Evolutionary conservation across 92 coral and sea anemone genomes (phyloP), one percentile per base, ranked within the genome.

Genomic region (Epizoanthus ramosus): DNA sequence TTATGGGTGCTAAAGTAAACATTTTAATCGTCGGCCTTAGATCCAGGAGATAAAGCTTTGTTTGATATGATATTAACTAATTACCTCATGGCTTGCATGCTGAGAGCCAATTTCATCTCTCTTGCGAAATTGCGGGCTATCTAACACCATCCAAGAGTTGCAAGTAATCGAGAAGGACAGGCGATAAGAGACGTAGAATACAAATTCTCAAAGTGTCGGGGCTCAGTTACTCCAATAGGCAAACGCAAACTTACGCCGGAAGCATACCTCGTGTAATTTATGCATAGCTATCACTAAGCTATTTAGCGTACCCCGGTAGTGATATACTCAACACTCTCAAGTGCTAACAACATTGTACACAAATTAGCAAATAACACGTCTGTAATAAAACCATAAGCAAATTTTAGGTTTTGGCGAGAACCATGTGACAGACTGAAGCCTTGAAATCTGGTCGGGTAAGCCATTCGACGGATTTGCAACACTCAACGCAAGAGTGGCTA

Each of bases 31-130:
- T 21, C 35, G 33, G 56, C 61, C 56, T 63, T 61, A 77, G 82
- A 77, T 77, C 71, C 57, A 22, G 10, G 54, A 17, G 82, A 77
- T 77, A 77, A 61, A 17, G 37, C 82, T 77, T 77, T 77, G 82
- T 77, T 43, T 37, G 41, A 19, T 77, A 69, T 77, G 82, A 77
- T 60, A 60, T 61, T 77, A 77, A 77, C 82, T 77, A 77, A 77
- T 77, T 77, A 77, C 22, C 16, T 54, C 71, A 13, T 22, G 28
- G 82, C 56, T 77, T 37, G 82, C 82, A 23, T 77, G 82, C 82
- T 77, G 82, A 17, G 82, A 77, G 59, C 10, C 82, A 77, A 43
- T 77, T 61, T 77, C 82, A 77, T 22, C 67, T 65, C 82, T 22
- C 71, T 77, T 63, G 70, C 82, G 66, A 58, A 75, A 23, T 41